Evolutionary conservation across 2,797 vertebrate species (phyloP).

Genomic region (Acanthornis magna): DNA sequence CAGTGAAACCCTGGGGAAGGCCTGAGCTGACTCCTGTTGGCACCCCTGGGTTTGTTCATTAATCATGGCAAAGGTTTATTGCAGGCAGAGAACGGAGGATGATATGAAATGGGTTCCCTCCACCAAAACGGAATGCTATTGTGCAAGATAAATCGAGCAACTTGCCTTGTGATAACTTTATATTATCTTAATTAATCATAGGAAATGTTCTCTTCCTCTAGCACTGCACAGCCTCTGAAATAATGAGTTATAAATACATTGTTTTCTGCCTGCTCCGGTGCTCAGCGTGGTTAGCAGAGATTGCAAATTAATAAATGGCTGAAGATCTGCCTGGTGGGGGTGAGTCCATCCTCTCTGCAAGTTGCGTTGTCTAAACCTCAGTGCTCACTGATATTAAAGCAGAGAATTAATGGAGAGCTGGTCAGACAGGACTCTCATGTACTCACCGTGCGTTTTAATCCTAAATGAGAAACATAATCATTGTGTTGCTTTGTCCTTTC

Average conservation of each 20-base stretch:
- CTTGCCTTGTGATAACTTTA: conserved; percentile 13
- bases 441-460: conserved; percentile 21
- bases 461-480: conserved; percentile 13
- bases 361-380: background rate
- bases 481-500: conserved; percentile 8
- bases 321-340: background rate
- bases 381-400: background rate
- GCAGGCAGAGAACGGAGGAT: background rate
- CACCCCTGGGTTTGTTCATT: background rate
- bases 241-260: conserved; percentile 15
- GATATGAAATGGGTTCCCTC: background rate
- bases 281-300: conserved; percentile 13
- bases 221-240: background rate
- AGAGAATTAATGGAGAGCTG: background rate
- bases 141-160: background rate
- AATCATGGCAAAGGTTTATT: conserved; percentile 5
- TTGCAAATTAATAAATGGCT: background rate
- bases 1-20: background rate
- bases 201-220: background rate
- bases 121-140: background rate
- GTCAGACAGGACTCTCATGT: background rate
- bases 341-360: background rate
- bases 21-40: background rate
- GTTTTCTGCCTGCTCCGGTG: background rate
- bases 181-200: conserved; percentile 22